Conservation (phyloP, 2,113 vertebrate genomes). For the Apteryx owenii region DNA sequence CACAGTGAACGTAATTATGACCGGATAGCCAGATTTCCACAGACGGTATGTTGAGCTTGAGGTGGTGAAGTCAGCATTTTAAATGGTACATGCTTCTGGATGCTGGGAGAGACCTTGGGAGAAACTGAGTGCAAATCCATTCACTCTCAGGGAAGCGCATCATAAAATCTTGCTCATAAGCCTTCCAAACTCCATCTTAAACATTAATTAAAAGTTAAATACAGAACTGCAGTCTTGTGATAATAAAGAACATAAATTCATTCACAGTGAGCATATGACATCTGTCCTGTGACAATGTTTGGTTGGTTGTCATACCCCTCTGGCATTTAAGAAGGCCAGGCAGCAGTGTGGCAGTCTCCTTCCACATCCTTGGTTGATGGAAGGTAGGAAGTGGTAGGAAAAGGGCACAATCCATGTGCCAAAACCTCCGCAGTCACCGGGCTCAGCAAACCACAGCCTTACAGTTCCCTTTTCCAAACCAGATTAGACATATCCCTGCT, state of each 20-base stretch:
- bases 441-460: background rate
- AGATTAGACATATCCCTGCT: background rate
- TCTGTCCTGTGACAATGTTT: background rate
- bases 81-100: background rate
- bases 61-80: background rate
- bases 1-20: background rate
- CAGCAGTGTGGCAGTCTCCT: background rate
- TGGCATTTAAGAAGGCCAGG: background rate
- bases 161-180: background rate
- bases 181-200: background rate
- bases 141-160: background rate
- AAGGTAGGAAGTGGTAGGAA: no score
- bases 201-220: background rate
- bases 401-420: background rate
- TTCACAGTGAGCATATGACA: background rate
- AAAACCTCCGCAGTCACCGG: fast-evolving
- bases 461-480: background rate
- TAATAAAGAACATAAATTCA: background rate
- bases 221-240: background rate
- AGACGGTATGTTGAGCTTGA: background rate
- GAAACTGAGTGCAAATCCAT: background rate
- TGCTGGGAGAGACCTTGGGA: background rate
- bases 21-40: background rate
- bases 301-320: background rate
- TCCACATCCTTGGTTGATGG: fast-evolving